These are phyloP conservation scores for Microchirus variegatus DNA, from an alignment of 2,797 vertebrate genomes.

Conservation along the genomic window DNA sequence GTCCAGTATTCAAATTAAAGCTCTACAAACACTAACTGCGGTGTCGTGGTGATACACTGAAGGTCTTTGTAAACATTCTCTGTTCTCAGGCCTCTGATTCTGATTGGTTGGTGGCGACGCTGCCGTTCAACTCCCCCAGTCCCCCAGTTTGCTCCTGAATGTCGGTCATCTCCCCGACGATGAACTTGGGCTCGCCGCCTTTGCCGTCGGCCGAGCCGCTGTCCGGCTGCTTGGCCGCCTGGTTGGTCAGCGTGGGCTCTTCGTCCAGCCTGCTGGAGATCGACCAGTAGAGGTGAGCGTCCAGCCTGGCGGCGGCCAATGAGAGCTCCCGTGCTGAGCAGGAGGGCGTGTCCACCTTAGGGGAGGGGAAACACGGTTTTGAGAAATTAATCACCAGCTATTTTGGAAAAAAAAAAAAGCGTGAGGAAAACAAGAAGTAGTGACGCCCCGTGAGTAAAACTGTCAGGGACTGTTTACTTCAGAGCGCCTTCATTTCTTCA, in stretches of 20 bases:
- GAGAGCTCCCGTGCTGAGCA: slow-evolving; percentile 90
- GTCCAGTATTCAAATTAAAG: slow-evolving; percentile 49
- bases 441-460: too few relatives aligned
- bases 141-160: slow-evolving; percentile 79
- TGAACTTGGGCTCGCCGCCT: slow-evolving; percentile 69
- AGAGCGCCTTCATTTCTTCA: too few relatives aligned
- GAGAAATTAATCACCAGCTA: too few relatives aligned
- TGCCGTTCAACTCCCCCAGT: slow-evolving; percentile 82
- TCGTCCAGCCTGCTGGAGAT: slow-evolving; percentile 92
- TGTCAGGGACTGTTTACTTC: too few relatives aligned
- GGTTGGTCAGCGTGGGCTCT: slow-evolving; percentile 78
- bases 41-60: slow-evolving; percentile 38
- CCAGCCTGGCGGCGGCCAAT: slow-evolving; percentile 85
- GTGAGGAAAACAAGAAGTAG: too few relatives aligned
- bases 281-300: slow-evolving; percentile 94
- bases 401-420: too few relatives aligned
- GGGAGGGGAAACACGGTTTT: background rate
- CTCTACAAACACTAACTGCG: slow-evolving; percentile 57
- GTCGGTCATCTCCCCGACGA: slow-evolving; percentile 78
- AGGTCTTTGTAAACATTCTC: slow-evolving; percentile 68
- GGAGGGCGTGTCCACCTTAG: slow-evolving; percentile 88
- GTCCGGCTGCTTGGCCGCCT: slow-evolving; percentile 62
- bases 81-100: slow-evolving; percentile 80
- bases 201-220: slow-evolving; percentile 66
- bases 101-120: slow-evolving; percentile 81